Percentiles rank a stretch among this genome's conserved stretches.
Evolutionary conservation across 2,113 vertebrate species (phyloP).

Genomic region (Climacteris rufus): DNA sequence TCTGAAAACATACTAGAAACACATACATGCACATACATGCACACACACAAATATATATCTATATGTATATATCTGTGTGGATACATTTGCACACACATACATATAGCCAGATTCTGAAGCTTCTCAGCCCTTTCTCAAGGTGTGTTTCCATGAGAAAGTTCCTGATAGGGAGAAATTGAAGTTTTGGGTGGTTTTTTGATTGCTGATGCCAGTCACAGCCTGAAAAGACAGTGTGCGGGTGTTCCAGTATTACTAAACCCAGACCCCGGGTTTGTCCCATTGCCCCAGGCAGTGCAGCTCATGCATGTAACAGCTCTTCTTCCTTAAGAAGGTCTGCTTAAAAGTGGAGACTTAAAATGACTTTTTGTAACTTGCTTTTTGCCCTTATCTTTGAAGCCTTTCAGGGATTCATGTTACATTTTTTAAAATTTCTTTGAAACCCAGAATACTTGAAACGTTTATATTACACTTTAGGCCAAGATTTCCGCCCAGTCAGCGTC

Average conservation of each 20-base stretch:
- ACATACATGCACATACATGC: background rate
- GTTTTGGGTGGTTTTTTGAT: background rate
- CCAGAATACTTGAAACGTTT: background rate
- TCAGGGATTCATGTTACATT: background rate
- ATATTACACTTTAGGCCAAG: background rate
- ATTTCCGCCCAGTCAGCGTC: background rate
- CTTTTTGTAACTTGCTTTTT: background rate
- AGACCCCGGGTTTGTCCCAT: background rate
- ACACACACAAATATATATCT: background rate
- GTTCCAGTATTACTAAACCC: background rate
- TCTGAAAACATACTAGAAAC: background rate
- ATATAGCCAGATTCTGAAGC: background rate
- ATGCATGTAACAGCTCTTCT: background rate
- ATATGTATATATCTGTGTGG: fast-evolving
- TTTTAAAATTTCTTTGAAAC: background rate
- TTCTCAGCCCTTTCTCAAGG: background rate
- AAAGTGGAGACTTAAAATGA: background rate
- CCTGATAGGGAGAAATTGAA: background rate
- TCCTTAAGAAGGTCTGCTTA: background rate
- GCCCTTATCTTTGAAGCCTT: background rate
- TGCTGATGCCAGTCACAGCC: background rate
- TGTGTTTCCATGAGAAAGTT: background rate
- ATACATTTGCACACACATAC: fast-evolving
- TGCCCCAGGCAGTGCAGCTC: background rate
- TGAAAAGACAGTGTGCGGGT: background rate